A percentile compares a stretch with the other conserved stretches of the same genome.
These are phyloP conservation scores for Centroberyx gerrardi DNA, from an alignment of 2,797 vertebrate genomes.

Conservation along the genomic window DNA sequence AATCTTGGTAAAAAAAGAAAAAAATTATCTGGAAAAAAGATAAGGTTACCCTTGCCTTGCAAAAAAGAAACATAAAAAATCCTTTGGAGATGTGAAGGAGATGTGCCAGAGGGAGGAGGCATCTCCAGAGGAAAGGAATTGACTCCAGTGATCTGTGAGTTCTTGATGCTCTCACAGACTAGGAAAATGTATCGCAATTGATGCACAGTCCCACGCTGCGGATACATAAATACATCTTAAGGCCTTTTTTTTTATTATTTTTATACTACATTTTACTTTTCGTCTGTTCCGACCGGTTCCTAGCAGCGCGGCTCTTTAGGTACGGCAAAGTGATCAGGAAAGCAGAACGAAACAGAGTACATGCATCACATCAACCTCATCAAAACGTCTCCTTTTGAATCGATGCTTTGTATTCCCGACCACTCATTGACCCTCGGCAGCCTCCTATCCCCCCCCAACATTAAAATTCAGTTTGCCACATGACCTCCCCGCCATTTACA, in stretches of 20 bases:
- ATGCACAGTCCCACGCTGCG: not conserved
- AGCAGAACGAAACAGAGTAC: conserved; percentile 16
- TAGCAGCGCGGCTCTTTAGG: not conserved
- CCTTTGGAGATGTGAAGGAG: conserved; percentile 41
- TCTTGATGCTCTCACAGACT: not conserved
- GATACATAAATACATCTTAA: conserved; percentile 14
- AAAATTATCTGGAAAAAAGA: conserved; percentile 28
- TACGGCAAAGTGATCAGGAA: conserved; percentile 19
- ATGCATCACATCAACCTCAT: conserved; percentile 16
- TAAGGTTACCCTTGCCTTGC: conserved; percentile 24
- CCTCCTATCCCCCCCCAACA: not conserved
- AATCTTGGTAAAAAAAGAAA: conserved; percentile 23
- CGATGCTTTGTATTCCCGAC: conserved; percentile 17
- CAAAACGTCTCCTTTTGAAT: conserved; percentile 20
- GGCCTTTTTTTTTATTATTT: not conserved
- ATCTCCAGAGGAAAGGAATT: conserved; percentile 25
- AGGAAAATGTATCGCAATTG: conserved; percentile 2
- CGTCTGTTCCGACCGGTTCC: not conserved
- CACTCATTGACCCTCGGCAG: conserved; percentile 17
- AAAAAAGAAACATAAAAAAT: conserved; percentile 23
- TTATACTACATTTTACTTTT: conserved; percentile 19
- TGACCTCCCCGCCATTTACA: conserved; percentile 18
- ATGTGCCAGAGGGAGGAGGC: conserved; percentile 26
- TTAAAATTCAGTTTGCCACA: conserved; percentile 24
- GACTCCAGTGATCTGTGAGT: conserved; percentile 26